phyloP scores from a whole-genome alignment of 2,113 vertebrate species.

The Micromys minutus region DNA sequence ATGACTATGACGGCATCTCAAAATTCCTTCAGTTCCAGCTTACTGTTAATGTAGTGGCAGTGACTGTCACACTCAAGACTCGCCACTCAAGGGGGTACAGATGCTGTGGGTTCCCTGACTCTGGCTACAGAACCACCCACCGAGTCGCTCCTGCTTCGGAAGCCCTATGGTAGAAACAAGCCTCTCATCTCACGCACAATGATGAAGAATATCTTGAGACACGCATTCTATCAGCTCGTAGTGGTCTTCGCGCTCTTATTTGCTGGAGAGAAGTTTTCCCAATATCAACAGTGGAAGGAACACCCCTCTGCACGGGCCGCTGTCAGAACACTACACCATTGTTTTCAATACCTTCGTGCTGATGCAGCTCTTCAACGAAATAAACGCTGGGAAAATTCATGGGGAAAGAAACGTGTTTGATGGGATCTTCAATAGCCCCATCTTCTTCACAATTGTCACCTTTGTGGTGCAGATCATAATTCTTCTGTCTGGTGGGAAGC shows the following conservation, averaged over 20 bases:
- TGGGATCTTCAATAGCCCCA: slow-evolving; percentile 97
- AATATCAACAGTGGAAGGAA: slow-evolving; percentile 97
- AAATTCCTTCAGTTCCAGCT: slow-evolving; percentile 99
- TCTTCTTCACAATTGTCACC: slow-evolving; percentile 98
- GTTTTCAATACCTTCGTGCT: slow-evolving; percentile 99
- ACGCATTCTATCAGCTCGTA: slow-evolving; percentile 95
- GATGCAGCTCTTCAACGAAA: slow-evolving; percentile 99
- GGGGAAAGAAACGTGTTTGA: slow-evolving; percentile 99
- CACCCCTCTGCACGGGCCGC: slow-evolving; percentile 94
- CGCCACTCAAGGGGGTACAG: slow-evolving; percentile 98
- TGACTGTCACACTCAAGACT: slow-evolving; percentile 99
- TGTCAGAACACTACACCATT: slow-evolving; percentile 98
- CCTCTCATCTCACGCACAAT: slow-evolving; percentile 99
- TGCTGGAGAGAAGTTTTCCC: slow-evolving; percentile 95
- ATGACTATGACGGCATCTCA: slow-evolving; percentile 99
- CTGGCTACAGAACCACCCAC: slow-evolving; percentile 99
- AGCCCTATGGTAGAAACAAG: slow-evolving; percentile 99
- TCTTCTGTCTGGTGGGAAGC: slow-evolving; percentile 98
- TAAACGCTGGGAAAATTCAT: slow-evolving; percentile 99
- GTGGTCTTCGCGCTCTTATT: slow-evolving; percentile 97
- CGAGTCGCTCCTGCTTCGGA: slow-evolving; percentile 95
- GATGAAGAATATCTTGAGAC: slow-evolving; percentile 99
- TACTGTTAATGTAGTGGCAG: slow-evolving; percentile 98
- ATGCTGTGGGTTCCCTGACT: slow-evolving; percentile 99
- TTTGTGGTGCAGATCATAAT: slow-evolving; percentile 98